Evolutionary conservation across 2,888 invertebrate genomes (phyloP).

Genomic region (Lymantria monacha): DNA sequence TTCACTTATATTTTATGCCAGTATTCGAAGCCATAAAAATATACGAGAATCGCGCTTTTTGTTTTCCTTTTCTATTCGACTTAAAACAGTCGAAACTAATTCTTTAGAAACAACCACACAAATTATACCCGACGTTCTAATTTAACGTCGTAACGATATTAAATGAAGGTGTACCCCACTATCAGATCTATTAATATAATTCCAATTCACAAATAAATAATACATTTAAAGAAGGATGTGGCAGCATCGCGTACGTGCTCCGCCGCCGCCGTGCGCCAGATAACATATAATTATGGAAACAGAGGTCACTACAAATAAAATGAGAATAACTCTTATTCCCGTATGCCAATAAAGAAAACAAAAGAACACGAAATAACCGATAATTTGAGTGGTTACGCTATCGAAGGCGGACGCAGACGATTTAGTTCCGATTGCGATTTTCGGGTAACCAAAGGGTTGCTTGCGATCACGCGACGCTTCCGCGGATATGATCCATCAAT

Average conservation of each 20-base stretch:
- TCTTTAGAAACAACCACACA: slow-evolving; percentile 54
- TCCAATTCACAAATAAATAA: slow-evolving; percentile 79
- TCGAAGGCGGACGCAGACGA: slow-evolving; percentile 65
- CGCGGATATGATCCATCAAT: slow-evolving; percentile 53
- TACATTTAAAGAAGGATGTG: slow-evolving; percentile 70
- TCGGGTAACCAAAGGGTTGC: slow-evolving; percentile 52
- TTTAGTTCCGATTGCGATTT: slow-evolving; percentile 66
- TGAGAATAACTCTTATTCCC: slow-evolving; percentile 56
- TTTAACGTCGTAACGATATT: slow-evolving; percentile 72
- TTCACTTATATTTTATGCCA: too few species aligned
- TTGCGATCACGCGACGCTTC: slow-evolving; percentile 60
- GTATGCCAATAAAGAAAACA: slow-evolving; percentile 66
- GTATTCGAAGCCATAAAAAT: too few species aligned
- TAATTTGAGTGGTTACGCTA: slow-evolving; percentile 64
- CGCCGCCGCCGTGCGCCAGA: slow-evolving; percentile 42
- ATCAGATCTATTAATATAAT: slow-evolving; percentile 75
- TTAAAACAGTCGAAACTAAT: slow-evolving; percentile 17
- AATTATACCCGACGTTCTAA: slow-evolving; percentile 67
- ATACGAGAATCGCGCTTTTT: neutral
- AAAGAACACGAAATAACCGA: slow-evolving; percentile 77
- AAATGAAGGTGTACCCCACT: slow-evolving; percentile 76
- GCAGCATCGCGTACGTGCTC: slow-evolving; percentile 63
- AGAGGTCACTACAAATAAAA: slow-evolving; percentile 79
- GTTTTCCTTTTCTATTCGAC: slow-evolving; percentile 26
- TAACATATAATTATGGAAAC: slow-evolving; percentile 72